A percentile compares a stretch with the other conserved stretches of the same genome.
These are phyloP conservation scores for Graptemys geographica DNA, from an alignment of 2,797 vertebrate genomes.

Conservation along the genomic window DNA sequence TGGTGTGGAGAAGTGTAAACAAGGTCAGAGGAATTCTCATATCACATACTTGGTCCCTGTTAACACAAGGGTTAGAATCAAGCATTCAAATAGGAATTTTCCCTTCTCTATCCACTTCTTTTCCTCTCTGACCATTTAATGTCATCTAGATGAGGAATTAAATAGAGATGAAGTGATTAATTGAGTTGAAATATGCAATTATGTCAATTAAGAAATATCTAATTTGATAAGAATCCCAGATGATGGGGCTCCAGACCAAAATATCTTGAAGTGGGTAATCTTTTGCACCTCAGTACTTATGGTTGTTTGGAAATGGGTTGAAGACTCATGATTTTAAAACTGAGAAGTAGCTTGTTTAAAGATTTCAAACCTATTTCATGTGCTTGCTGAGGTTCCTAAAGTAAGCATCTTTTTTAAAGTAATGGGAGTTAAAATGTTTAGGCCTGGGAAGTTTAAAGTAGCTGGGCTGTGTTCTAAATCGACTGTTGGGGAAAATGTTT, in stretches of 20 bases:
- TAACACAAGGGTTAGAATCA: constrained; percentile 26
- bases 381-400: neutral
- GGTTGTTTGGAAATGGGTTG: neutral
- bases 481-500: neutral
- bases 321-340: neutral
- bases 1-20: neutral
- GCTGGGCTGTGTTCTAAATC: neutral
- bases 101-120: constrained; percentile 42
- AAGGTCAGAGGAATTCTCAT: constrained; percentile 19
- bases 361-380: neutral
- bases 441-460: neutral
- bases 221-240: neutral
- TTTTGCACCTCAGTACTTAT: neutral
- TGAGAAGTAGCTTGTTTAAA: neutral
- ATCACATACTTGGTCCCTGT: constrained; percentile 26
- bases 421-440: neutral
- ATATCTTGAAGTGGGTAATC: neutral
- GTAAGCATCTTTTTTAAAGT: neutral
- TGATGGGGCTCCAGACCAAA: neutral
- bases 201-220: no score
- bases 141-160: constrained; percentile 17
- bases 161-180: neutral
- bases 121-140: neutral
- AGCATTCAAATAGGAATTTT: constrained; percentile 52
- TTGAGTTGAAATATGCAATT: neutral